Evolutionary conservation across 1,140 invertebrate species (phyloP).

Genomic region (Pogonus chalceus): DNA sequence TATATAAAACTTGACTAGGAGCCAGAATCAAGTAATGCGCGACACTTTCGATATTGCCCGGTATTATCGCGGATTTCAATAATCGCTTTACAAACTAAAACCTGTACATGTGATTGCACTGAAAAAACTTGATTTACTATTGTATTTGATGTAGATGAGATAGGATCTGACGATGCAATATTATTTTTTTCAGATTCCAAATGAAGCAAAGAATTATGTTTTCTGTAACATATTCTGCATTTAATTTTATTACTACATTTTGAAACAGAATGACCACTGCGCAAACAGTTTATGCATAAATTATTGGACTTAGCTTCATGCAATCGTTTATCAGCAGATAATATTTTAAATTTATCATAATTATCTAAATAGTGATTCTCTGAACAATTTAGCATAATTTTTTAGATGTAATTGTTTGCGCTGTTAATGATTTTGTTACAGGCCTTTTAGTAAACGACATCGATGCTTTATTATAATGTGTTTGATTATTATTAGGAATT

Average conservation of each 20-base stretch:
- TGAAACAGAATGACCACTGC: conserved; percentile 14
- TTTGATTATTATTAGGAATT: background rate
- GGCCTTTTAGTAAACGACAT: background rate
- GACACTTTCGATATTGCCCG: conserved; percentile 13
- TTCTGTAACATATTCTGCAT: conserved; percentile 19
- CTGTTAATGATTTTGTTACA: background rate
- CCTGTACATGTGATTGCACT: background rate
- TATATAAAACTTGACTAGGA: conserved; percentile 24
- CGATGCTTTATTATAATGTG: conserved; percentile 8
- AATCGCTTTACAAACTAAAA: conserved; percentile 22
- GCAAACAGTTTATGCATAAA: conserved; percentile 25
- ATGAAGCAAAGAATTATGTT: conserved; percentile 18
- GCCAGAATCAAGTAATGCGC: conserved; percentile 20
- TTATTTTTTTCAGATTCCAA: background rate
- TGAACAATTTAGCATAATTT: conserved; percentile 15
- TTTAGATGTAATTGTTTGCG: conserved; percentile 1
- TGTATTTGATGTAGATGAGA: background rate
- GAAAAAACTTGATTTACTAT: background rate
- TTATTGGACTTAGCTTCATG: conserved; percentile 18
- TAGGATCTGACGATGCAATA: too few species aligned
- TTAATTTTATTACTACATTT: conserved; percentile 14
- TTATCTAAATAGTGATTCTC: conserved; percentile 16
- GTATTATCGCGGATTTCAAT: conserved; percentile 16
- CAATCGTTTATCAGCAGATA: conserved; percentile 11
- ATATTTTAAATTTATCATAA: conserved; percentile 22